These are phyloP conservation scores for Temnothorax rugatulus DNA, from an alignment of 2,888 invertebrate species.

Conservation along the genomic window DNA sequence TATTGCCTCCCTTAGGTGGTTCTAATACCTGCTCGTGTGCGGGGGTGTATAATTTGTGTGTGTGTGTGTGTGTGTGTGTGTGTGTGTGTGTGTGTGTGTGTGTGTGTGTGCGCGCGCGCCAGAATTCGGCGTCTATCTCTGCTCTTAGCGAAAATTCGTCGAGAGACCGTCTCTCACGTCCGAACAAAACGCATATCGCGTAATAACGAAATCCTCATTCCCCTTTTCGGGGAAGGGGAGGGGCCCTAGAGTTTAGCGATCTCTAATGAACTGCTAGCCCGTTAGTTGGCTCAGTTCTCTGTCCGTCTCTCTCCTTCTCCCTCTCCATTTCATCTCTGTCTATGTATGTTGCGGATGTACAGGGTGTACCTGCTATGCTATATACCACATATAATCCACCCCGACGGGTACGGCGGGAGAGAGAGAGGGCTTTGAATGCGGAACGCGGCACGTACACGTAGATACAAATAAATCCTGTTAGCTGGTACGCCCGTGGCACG, in stretches of 20 bases:
- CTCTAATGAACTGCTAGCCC: constrained; percentile 81
- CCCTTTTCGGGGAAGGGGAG: constrained; percentile 52
- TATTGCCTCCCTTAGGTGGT: neutral
- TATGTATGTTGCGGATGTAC: constrained; percentile 49
- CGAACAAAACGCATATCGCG: constrained; percentile 48
- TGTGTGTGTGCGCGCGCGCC: neutral
- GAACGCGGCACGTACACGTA: constrained; percentile 65
- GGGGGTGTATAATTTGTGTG: neutral
- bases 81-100: too few relatives aligned
- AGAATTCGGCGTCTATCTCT: neutral
- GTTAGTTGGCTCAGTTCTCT: constrained; percentile 77
- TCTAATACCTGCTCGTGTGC: too few relatives aligned
- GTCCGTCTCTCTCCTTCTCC: constrained; percentile 25
- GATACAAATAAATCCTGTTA: constrained; percentile 81
- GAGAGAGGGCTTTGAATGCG: constrained; percentile 57
- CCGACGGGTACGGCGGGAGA: constrained; percentile 4
- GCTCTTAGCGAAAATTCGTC: constrained; percentile 22
- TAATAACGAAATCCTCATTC: constrained; percentile 77
- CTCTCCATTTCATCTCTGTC: constrained; percentile 5
- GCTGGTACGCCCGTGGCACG: constrained; percentile 62
- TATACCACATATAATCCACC: constrained; percentile 31
- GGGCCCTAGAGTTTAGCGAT: constrained; percentile 80
- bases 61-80: neutral
- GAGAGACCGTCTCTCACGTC: constrained; percentile 1
- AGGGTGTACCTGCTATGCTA: constrained; percentile 27